Evolutionary conservation across 2,797 vertebrate genomes (phyloP), one percentile per base, ranked within the genome.

Genomic region (Distichodus sexfasciatus): DNA sequence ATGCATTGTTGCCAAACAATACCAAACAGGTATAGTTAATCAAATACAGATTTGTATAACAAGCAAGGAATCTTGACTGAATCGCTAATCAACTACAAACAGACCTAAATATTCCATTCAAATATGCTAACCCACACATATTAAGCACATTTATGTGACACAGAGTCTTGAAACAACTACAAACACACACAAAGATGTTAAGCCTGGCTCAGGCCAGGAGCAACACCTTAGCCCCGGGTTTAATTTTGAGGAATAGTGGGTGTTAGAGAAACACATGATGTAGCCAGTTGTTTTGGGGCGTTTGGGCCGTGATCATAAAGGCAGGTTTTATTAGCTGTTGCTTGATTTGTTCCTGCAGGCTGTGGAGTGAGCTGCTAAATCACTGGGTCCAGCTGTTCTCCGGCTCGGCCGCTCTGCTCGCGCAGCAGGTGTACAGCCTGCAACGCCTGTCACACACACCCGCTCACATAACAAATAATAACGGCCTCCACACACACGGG

Each of bases 311-410:
- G 83, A 90, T 93, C 90, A 91, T 94, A 95, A 96, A 95, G 91
- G 89, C 88, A 69, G 82, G 86, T 92, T 96, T 98, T 97, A 99
- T 91, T 94, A 97, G 94, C 95, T 98, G 96, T 95, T 88, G 91
- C 92, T 91, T 96, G 96, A 99, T 93, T 93, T 90, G 90, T 95
- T 96, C 94, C 94, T 96, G 94, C 89, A 94, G 94, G 89, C 91
- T 85, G 91, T 86, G 87, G 88, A 94, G 93, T 86, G 83, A 92
- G 91, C 87, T 77, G 93, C 94, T 96, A 97, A 97, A 95, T 96
- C 94, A 96, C 93, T 92, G 91, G 79, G 74, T 91, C 91, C 96
- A 98, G 96, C 95, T 98, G 95, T 96, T 97, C 93, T 83, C 44
- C 54, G 76, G 82, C 84, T 72, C 64, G 55, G 69, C 85, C 55